Evolutionary conservation across 2,888 invertebrate genomes (phyloP), one percentile per base, ranked within the genome.

Genomic region (Drosophila peninsularis): DNA sequence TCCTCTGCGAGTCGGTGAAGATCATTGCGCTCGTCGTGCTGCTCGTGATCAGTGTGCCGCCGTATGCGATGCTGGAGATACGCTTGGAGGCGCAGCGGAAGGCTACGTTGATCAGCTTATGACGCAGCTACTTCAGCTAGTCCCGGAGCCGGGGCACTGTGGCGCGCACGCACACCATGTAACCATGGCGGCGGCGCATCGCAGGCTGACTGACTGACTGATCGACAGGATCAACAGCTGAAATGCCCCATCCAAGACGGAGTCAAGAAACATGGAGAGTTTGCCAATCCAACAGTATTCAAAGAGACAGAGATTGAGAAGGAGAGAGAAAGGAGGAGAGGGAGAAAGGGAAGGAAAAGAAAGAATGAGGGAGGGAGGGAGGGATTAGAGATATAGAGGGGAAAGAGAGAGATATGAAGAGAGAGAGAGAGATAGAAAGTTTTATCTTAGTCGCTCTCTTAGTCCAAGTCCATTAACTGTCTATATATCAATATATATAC

Each of bases 1-100:
- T 94, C 54, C 92, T 96, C 47, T 96, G 96, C 67, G 92, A 92
- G 57, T 92, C 92, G 55, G 82, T 91, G 9, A 92, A 92, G 80
- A 92, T 92, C 14, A 88, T 92, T 19, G 90, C 90, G 0, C 70
- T 92, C 66, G 91, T 92, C 32, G 90, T 92, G 17, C 88, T 92
- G 30, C 73, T 92, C 21, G 91, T 93, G 34, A 81, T 93, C 39
- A 90, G 91, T 67, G 91, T 92, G 47, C 90, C 92, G 30, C 92
- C 93, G 0, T 92, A 93, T 79, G 91, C 92, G 21, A 90, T 91
- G 83, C 70, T 92, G 5, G 92, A 92, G 75, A 91, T 92, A 32
- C 92, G 92, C 4, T 69, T 92, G 65, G 92, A 92, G 79, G 82
- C 91, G 5, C 92, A 92, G 65, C 92, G 93, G 30, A 93, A 92